phyloP scores from a whole-genome alignment of 2,888 invertebrate species.

The Nasonovia ribisnigri region DNA sequence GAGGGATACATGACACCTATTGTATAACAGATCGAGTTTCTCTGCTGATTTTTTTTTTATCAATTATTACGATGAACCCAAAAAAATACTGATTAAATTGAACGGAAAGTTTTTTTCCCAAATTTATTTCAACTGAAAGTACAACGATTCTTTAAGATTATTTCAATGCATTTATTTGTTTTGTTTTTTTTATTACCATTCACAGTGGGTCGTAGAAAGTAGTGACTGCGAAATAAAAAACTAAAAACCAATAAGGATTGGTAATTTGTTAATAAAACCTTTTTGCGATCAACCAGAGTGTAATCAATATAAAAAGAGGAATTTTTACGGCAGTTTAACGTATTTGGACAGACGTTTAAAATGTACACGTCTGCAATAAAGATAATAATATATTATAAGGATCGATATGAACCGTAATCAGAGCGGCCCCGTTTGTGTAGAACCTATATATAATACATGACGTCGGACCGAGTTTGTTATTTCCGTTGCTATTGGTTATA shows the following conservation, averaged over 20 bases:
- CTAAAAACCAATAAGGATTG: conserved; percentile 6
- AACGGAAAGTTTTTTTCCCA: background rate
- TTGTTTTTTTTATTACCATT: background rate
- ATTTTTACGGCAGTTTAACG: conserved; percentile 13
- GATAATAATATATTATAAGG: conserved; percentile 35
- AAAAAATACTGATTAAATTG: background rate
- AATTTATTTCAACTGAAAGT: background rate
- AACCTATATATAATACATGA: background rate
- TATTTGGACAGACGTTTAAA: conserved; percentile 20
- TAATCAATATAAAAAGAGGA: conserved; percentile 11
- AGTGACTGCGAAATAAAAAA: background rate
- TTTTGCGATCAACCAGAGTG: background rate
- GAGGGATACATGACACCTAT: background rate
- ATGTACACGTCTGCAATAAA: background rate
- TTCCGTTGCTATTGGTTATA: conserved; percentile 45
- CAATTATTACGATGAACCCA: background rate
- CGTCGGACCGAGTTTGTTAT: conserved; percentile 28
- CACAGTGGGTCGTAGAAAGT: background rate
- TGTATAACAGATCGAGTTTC: background rate
- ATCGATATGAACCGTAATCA: background rate
- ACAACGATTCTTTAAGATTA: background rate
- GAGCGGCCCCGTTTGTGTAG: background rate
- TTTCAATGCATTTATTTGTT: background rate
- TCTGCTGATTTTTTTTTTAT: background rate
- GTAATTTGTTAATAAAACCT: conserved; percentile 19